These are phyloP conservation scores for Chrysogorgia sp. DNA, from an alignment of 92 coral and sea anemone species.

Conservation along the genomic window DNA sequence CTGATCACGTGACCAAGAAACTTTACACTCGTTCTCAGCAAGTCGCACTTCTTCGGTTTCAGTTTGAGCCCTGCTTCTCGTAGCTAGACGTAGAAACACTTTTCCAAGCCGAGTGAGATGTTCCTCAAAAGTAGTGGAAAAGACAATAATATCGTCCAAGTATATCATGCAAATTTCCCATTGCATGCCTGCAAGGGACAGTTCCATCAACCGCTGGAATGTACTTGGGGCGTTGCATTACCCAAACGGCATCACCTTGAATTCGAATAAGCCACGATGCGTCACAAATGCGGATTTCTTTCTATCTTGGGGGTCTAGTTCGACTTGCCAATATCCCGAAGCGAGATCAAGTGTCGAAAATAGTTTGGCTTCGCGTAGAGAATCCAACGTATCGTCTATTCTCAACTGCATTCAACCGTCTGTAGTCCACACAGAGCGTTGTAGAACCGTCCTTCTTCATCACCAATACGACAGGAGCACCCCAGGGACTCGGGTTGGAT, in stretches of 20 bases:
- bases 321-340: constrained; percentile 54
- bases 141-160: constrained; percentile 38
- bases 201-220: constrained; percentile 52
- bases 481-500: constrained; percentile 32
- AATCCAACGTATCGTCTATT: constrained; percentile 41
- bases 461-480: constrained; percentile 25
- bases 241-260: constrained; percentile 53
- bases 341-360: constrained; percentile 51
- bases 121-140: constrained; percentile 11
- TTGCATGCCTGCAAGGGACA: constrained; percentile 45
- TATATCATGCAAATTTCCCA: constrained; percentile 45
- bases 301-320: constrained; percentile 39
- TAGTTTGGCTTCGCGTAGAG: constrained; percentile 34
- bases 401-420: constrained; percentile 32
- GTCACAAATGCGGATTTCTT: constrained; percentile 57
- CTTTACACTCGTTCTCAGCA: constrained; percentile 24
- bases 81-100: constrained; percentile 27
- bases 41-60: constrained; percentile 30
- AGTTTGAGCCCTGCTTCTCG: constrained; percentile 23
- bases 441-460: constrained; percentile 22
- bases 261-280: constrained; percentile 42
- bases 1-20: constrained; percentile 44
- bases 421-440: constrained; percentile 18
- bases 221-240: constrained; percentile 47
- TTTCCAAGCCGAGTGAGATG: constrained; percentile 16